Conservation (phyloP, 2,113 vertebrate genomes). For the Phainopepla nitens region DNA sequence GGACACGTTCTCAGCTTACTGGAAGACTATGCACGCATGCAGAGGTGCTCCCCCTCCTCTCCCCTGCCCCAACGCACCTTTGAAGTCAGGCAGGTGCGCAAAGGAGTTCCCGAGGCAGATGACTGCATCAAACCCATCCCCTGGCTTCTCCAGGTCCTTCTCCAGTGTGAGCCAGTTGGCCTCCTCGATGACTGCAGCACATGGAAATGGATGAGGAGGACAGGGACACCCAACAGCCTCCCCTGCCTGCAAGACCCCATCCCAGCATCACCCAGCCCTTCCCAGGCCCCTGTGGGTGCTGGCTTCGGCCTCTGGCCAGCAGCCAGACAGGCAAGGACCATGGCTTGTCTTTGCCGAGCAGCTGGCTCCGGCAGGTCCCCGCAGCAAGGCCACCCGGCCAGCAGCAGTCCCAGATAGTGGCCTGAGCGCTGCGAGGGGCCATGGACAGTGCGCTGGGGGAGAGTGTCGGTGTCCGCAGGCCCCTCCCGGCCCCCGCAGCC, state of each 20-base stretch:
- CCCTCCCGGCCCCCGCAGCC: background rate
- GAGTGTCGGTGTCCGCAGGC: background rate
- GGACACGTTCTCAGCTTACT: background rate
- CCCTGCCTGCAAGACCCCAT: background rate
- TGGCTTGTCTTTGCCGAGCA: background rate
- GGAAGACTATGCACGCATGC: fast-evolving
- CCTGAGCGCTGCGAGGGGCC: background rate
- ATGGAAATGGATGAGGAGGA: background rate
- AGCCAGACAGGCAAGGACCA: background rate
- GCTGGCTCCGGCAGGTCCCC: background rate
- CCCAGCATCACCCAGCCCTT: background rate
- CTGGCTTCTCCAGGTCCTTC: slow-evolving; percentile 84
- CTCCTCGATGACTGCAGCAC: slow-evolving; percentile 88
- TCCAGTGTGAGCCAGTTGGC: slow-evolving; percentile 93
- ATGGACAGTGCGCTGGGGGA: background rate
- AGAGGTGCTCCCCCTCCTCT: background rate
- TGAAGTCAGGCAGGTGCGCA: slow-evolving; percentile 95
- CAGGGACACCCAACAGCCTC: background rate
- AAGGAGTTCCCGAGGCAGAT: slow-evolving; percentile 98
- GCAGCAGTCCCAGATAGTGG: background rate
- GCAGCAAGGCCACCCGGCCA: background rate
- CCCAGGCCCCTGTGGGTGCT: background rate
- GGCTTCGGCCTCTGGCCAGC: background rate
- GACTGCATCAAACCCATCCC: slow-evolving; percentile 88
- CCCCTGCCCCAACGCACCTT: slow-evolving; percentile 75